Evolutionary conservation across 2,113 vertebrate species (phyloP), one percentile per base, ranked within the genome.

Genomic region (Tympanuchus pallidicinctus): DNA sequence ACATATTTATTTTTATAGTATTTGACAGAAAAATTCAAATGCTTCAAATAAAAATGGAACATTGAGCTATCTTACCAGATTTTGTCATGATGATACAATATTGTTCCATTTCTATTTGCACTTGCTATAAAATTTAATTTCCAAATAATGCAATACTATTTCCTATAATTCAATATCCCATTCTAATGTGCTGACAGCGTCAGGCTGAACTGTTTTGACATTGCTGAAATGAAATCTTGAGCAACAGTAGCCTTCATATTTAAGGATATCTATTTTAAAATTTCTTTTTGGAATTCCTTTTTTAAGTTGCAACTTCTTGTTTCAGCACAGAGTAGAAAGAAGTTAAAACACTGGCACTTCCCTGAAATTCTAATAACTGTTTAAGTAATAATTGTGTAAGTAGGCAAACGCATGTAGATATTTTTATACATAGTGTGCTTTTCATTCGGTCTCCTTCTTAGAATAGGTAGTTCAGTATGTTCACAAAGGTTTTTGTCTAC

Each of bases 11-110:
- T 94, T 92, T 83, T 81, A 84, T 32, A 82, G 48, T 38, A 78
- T 72, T 94, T 75, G 85, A 88, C 72, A 89, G 76, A 94, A 92
- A 91, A 94, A 67, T 14, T 32, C 61, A 83, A 93, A 86, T 57
- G 42, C 7, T 48, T 89, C 56, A 86, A 67, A 83, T 57, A 82
- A 78, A 92, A 84, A 45, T 21, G 7, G 38, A 88, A 86, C 27
- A 54, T 10, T 38, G 57, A 54, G 17, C 13, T 86, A 86, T 86
- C 60, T 88, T 74, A 71, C 64, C 80, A 75, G 28, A 56, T 93
- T 92, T 90, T 78, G 20, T 69, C 22, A 6, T 45, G n/a, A 57
- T 59, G 43, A 45, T 43, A 75, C 38, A 86, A 60, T 75, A 72
- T 77, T 91, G 72, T 82, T 78, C 9, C 67, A 72, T 72, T 91